Evolutionary conservation across 2,113 vertebrate genomes (phyloP).

Genomic region (Acanthochromis polyacanthus): DNA sequence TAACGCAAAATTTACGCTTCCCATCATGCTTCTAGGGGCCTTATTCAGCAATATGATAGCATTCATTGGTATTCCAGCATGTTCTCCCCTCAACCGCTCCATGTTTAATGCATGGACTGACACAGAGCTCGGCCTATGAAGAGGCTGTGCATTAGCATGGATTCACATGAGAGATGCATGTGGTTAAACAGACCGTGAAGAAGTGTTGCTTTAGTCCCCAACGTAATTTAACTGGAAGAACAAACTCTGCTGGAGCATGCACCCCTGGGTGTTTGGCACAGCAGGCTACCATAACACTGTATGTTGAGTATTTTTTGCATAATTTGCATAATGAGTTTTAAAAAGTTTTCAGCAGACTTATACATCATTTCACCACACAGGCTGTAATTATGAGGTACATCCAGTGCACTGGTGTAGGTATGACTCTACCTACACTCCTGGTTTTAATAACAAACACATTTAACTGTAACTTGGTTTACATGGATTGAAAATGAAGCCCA

Average conservation of each 20-base stretch:
- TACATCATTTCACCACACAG: not conserved
- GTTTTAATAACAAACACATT: not conserved
- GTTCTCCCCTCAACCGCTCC: constrained; percentile 12
- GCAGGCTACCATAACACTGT: not conserved
- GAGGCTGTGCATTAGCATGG: constrained; percentile 40
- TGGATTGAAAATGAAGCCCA: constrained; percentile 9
- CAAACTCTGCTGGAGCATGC: not conserved
- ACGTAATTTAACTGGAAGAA: constrained; percentile 26
- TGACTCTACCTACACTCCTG: not conserved
- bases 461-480: constrained; percentile 11
- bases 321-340: constrained; percentile 19
- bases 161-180: constrained; percentile 42
- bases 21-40: not conserved
- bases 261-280: constrained; percentile 2
- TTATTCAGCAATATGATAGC: constrained; percentile 31
- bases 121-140: constrained; percentile 16
- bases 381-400: not conserved
- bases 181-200: constrained; percentile 26
- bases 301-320: constrained; percentile 13
- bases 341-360: constrained; percentile 11
- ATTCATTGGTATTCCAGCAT: constrained; percentile 36
- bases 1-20: constrained; percentile 6
- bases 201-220: constrained; percentile 31
- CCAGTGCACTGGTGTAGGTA: not conserved
- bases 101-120: constrained; percentile 70